These are phyloP conservation scores for Drosophila acutilabella DNA, from an alignment of 2,888 invertebrate genomes.

Conservation along the genomic window DNA sequence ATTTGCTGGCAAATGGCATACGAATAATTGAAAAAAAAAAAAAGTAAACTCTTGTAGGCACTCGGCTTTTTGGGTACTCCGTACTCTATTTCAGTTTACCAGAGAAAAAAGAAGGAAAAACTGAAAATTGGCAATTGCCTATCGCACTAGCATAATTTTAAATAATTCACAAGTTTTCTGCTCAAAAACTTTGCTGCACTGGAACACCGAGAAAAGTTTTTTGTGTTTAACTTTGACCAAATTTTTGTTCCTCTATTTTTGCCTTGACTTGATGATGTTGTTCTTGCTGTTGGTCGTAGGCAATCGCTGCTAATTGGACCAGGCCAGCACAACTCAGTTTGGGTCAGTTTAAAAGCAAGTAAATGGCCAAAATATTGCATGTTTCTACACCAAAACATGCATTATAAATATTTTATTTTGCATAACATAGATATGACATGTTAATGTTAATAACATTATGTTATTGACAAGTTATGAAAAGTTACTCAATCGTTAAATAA, in stretches of 20 bases:
- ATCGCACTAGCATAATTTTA: conserved; percentile 55
- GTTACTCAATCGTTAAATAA: no score
- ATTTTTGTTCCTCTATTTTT: conserved; percentile 25
- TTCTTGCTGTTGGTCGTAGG: conserved; percentile 36
- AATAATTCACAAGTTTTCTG: conserved; percentile 66
- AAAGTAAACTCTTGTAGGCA: conserved; percentile 7
- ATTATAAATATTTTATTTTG: background rate
- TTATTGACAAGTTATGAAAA: no score
- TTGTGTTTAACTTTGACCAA: conserved; percentile 50
- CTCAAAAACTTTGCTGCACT: conserved; percentile 45
- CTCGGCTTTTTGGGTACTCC: conserved; percentile 1
- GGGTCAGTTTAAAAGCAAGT: conserved; percentile 21
- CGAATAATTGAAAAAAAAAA: conserved; percentile 41
- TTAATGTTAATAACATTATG: no score
- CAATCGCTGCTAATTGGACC: conserved; percentile 65
- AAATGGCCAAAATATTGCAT: conserved; percentile 24
- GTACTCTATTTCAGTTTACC: conserved; percentile 25
- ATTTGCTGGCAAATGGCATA: conserved; percentile 64
- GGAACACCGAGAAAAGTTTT: conserved; percentile 31
- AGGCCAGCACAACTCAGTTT: conserved; percentile 21
- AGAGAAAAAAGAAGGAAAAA: conserved; percentile 1
- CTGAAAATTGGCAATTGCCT: conserved; percentile 21
- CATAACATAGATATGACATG: no score
- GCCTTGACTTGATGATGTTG: conserved; percentile 60
- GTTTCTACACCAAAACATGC: conserved; percentile 15